phyloP scores from a whole-genome alignment of 2,888 invertebrate species.

The Caenorhabditis panamensis region DNA sequence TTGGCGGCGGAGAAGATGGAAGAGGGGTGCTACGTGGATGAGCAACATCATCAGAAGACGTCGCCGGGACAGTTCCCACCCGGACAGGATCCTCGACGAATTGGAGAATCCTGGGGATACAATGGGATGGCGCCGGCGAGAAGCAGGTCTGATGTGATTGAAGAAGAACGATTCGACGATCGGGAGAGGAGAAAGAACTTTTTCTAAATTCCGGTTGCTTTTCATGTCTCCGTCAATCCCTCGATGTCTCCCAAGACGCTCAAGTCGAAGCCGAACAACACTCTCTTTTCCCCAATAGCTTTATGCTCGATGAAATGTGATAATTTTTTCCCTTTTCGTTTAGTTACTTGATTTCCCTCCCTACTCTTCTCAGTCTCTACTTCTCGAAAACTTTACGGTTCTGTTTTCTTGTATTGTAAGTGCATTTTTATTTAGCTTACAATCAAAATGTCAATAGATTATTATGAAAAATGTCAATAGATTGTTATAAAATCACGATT shows the following conservation, averaged over 20 bases:
- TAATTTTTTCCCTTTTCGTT: too few species aligned
- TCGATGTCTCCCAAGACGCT: too few species aligned
- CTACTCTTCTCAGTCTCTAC: conserved; percentile 17
- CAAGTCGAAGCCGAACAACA: too few species aligned
- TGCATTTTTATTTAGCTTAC: conserved; percentile 9
- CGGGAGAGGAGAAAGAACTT: conserved; percentile 12
- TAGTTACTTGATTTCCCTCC: conserved; percentile 14
- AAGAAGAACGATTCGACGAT: conserved; percentile 25
- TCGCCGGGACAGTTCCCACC: background rate
- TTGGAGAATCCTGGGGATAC: conserved; percentile 38
- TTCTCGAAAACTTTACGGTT: conserved; percentile 50
- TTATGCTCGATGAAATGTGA: too few species aligned
- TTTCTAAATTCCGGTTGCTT: too few species aligned
- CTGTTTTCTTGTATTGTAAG: too few species aligned
- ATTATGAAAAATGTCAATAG: conserved; percentile 25
- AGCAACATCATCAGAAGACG: background rate
- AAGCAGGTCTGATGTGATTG: conserved; percentile 34
- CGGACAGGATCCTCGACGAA: conserved; percentile 33
- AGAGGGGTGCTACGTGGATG: conserved; percentile 31
- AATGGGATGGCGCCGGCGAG: conserved; percentile 23
- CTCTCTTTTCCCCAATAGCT: conserved; percentile 15
- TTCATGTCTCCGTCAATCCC: too few species aligned
- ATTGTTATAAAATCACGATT: too few species aligned
- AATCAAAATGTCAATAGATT: background rate
- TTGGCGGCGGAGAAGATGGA: conserved; percentile 35